phyloP scores from a whole-genome alignment of 92 coral and sea anemone species.

The Zoanthus sociatus region DNA sequence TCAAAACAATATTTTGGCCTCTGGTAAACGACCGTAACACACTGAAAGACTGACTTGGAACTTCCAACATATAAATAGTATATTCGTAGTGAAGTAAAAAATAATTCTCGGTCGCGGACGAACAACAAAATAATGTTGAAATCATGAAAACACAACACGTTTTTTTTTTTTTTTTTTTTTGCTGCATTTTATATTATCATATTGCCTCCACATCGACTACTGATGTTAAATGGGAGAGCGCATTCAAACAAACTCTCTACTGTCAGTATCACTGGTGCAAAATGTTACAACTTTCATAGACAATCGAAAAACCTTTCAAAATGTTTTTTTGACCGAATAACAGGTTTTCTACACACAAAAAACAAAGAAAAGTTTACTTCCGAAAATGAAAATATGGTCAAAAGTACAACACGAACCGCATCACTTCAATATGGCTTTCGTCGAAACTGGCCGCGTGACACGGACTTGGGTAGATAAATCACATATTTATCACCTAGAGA shows the following conservation, averaged over 20 bases:
- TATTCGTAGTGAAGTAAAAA: not conserved
- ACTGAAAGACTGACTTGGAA: conserved; percentile 8
- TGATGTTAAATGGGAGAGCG: conserved; percentile 37
- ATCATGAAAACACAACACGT: conserved; percentile 43
- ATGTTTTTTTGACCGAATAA: conserved; percentile 30
- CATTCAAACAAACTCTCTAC: conserved; percentile 2
- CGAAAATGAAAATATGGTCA: conserved; percentile 63
- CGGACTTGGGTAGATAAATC: conserved; percentile 67
- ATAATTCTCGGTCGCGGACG: conserved; percentile 2
- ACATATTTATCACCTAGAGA: conserved; percentile 72
- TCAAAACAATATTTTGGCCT: conserved; percentile 41
- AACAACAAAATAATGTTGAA: conserved; percentile 39
- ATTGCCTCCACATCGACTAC: conserved; percentile 57
- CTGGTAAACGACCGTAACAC: conserved; percentile 26
- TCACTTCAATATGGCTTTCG: conserved; percentile 83
- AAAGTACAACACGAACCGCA: conserved; percentile 50
- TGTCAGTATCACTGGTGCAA: not conserved
- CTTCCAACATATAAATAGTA: not conserved
- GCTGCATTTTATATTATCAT: conserved; percentile 52
- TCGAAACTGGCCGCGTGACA: conserved; percentile 85
- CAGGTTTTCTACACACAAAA: conserved; percentile 41
- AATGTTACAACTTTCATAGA: not conserved
- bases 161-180: not conserved
- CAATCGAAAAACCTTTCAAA: conserved; percentile 5
- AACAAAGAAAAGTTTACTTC: conserved; percentile 61